Percentiles rank a stretch among this genome's conserved stretches.
These are phyloP conservation scores for Euphonia xanthogaster DNA, from an alignment of 2,797 vertebrate species.

Conservation along the genomic window DNA sequence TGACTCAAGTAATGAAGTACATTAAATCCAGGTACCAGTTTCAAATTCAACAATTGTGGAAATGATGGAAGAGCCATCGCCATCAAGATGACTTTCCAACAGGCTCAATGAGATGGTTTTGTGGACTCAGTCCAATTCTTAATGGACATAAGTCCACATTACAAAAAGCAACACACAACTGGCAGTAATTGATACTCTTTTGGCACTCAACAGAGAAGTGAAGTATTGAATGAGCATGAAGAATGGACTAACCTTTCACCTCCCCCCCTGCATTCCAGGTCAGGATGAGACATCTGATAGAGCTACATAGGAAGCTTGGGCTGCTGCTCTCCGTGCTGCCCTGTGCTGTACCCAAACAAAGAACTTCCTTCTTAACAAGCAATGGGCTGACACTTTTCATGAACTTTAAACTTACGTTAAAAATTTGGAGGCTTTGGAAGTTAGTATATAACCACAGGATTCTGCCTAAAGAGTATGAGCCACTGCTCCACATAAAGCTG, in stretches of 20 bases:
- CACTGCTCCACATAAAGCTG: neutral
- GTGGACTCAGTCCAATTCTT: slow-evolving; percentile 53
- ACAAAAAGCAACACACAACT: slow-evolving; percentile 47
- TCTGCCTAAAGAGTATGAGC: neutral
- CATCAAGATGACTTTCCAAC: slow-evolving; percentile 40
- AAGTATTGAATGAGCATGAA: slow-evolving; percentile 60
- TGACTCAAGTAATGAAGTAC: slow-evolving; percentile 27
- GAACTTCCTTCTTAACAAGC: slow-evolving; percentile 44
- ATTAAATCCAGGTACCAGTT: slow-evolving; percentile 9
- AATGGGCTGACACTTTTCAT: neutral
- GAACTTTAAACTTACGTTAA: slow-evolving; percentile 23
- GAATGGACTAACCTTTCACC: slow-evolving; percentile 67
- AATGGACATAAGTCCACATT: slow-evolving; percentile 31
- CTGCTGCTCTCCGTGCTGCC: neutral
- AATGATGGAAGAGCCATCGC: neutral
- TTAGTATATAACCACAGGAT: neutral
- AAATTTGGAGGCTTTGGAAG: slow-evolving; percentile 17
- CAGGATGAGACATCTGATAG: slow-evolving; percentile 57
- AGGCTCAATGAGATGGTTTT: slow-evolving; percentile 21
- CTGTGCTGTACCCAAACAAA: slow-evolving; percentile 1
- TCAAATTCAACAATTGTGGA: slow-evolving; percentile 38
- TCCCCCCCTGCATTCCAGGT: slow-evolving; percentile 26
- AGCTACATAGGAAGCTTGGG: slow-evolving; percentile 11
- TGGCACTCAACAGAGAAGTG: slow-evolving; percentile 33
- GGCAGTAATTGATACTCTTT: slow-evolving; percentile 52